These are phyloP conservation scores for Campopleginae sp. DNA, from an alignment of 2,888 invertebrate species.

Conservation along the genomic window DNA sequence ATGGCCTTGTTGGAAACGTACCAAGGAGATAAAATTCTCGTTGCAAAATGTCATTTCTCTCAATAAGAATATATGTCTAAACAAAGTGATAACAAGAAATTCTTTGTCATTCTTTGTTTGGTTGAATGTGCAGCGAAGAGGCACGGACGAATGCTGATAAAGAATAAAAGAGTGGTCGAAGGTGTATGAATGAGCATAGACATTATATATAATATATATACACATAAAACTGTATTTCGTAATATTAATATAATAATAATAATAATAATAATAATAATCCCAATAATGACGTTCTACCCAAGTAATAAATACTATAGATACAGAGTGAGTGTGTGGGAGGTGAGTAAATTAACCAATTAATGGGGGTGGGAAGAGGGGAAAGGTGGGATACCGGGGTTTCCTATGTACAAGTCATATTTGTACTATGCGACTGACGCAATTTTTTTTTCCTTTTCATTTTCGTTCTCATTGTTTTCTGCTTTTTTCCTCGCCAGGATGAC, in stretches of 20 bases:
- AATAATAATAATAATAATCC: slow-evolving; percentile 82
- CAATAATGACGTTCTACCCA: slow-evolving; percentile 84
- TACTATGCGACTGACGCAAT: slow-evolving; percentile 83
- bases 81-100: background rate
- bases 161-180: slow-evolving; percentile 63
- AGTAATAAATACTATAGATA: slow-evolving; percentile 85
- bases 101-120: background rate
- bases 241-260: slow-evolving; percentile 81
- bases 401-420: slow-evolving; percentile 84
- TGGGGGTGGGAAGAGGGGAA: slow-evolving; percentile 40
- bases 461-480: slow-evolving; percentile 45
- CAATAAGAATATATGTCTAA: slow-evolving; percentile 13
- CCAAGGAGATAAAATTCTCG: slow-evolving; percentile 27
- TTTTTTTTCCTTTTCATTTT: slow-evolving; percentile 35
- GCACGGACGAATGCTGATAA: slow-evolving; percentile 65
- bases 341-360: slow-evolving; percentile 82
- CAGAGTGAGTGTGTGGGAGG: slow-evolving; percentile 83
- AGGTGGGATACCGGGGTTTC: slow-evolving; percentile 61
- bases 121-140: slow-evolving; percentile 28
- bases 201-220: slow-evolving; percentile 76
- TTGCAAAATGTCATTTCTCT: slow-evolving; percentile 29
- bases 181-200: slow-evolving; percentile 80
- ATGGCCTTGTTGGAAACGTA: no score
- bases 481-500: slow-evolving; percentile 74
- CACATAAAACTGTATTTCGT: slow-evolving; percentile 84